These are phyloP conservation scores for Sinotaia quadrata DNA, from an alignment of 2,888 invertebrate species.

Conservation along the genomic window DNA sequence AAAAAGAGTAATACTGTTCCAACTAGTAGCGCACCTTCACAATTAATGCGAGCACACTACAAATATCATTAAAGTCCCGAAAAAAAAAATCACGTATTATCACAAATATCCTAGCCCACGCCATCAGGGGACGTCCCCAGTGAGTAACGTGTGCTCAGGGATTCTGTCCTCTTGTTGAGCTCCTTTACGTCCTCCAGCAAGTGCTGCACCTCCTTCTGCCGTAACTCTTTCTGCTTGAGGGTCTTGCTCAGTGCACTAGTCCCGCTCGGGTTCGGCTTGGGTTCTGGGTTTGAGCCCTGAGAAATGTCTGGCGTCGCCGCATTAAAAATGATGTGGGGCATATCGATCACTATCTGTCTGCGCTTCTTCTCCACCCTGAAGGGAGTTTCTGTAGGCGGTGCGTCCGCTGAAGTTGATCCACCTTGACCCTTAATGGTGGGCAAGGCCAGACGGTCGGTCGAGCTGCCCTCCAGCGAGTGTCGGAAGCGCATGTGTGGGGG, in stretches of 20 bases:
- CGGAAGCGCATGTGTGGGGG: conserved; percentile 15
- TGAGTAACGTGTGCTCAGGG: conserved; percentile 20
- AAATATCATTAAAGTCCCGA: no score
- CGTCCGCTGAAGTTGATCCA: background rate
- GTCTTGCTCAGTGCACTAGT: conserved; percentile 44
- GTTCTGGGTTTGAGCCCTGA: conserved; percentile 26
- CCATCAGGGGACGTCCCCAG: no score
- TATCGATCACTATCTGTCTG: conserved; percentile 51
- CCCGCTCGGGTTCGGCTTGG: background rate
- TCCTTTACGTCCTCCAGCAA: conserved; percentile 62
- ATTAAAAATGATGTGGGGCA: conserved; percentile 61
- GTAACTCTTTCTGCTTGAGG: conserved; percentile 57
- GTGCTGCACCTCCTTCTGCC: conserved; percentile 55
- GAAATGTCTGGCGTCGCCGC: conserved; percentile 42
- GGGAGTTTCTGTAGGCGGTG: background rate
- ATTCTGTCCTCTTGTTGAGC: conserved; percentile 52
- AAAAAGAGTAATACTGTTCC: no score
- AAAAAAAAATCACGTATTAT: no score
- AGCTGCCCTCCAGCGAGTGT: conserved; percentile 21
- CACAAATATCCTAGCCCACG: no score
- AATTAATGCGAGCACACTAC: no score
- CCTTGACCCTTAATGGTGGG: conserved; percentile 11
- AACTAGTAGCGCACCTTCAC: no score
- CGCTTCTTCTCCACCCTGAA: background rate
- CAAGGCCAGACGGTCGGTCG: conserved; percentile 8